Evolutionary conservation across 2,113 vertebrate species (phyloP), one percentile per base, ranked within the genome.

Genomic region (Pimephales promelas): DNA sequence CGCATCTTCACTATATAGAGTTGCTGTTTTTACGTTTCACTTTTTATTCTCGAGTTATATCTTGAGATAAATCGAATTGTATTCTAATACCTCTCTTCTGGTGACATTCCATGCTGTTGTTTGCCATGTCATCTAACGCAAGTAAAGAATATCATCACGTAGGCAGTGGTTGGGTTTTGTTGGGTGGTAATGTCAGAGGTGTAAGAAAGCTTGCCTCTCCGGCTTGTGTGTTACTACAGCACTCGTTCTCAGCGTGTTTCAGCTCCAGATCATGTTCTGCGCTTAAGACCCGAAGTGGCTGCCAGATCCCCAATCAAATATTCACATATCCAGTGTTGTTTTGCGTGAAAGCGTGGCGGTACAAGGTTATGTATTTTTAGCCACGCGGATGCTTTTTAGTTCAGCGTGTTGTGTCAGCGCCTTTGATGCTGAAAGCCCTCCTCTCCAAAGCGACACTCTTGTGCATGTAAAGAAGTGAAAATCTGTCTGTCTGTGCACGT

Each of bases 331-430:
- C 78, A 62, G 61, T 80, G 78, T 66, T 83, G 59, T 83, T 40
- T 75, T 76, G 59, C 22, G 22, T 61, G 31, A 76, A 64, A 24
- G 81, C 59, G 13, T 75, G n/a, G 18, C 7, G 9, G 28, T 52
- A 75, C 57, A 75, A 83, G 82, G 82, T 54, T 83, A 83, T 76
- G 71, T 83, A 83, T 83, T 83, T 83, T 83, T 83, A 83, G 82
- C 34, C 14, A 18, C 28, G 24, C 36, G n/a, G n/a, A n/a, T 78
- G 73, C 49, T 70, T 84, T 78, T 68, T 77, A 56, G 47, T 70
- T 61, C 36, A 10, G 9, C 3, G 45, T 68, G 82, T 57, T 71
- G 61, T 78, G n/a, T 57, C 82, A 76, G 59, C 31, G 22, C 61
- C 59, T 76, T 52, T 34, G n/a, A 78, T 13, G 10, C 74, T 78